Base-by-base conservation (phyloP, 1,140 invertebrate genomes). In the Phortica variegata region DNA sequence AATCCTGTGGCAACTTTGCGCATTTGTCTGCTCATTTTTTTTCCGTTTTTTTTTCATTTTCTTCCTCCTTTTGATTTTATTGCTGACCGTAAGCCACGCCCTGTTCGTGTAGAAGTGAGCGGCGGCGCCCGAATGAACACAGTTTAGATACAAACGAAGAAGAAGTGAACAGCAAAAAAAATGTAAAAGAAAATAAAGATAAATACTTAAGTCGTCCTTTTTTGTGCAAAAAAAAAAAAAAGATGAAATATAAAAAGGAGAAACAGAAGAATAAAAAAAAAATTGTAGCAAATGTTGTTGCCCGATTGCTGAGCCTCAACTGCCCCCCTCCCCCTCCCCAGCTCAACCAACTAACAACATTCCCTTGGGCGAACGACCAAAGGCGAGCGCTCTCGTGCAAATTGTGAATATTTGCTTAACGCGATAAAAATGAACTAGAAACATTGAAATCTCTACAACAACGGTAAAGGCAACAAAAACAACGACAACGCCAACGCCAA, bases 381-480 rank as follows among this genome's bases (percentile, higher is more conserved):
- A n/a, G n/a, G n/a, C n/a, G n/a, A n/a, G n/a, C n/a, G n/a, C n/a
- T n/a, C n/a, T 8, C 38, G 39, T 56, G 61, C 62, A 68, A 62
- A 63, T 66, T 62, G 62, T 60, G 59, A 63, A 68, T 66, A 66
- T 66, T 66, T 63, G 60, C 63, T 66, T 66, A 66, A 66, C 62
- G 62, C 62, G 62, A 68, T 66, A 68, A 66, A 66, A 66, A 66
- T 66, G 62, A 66, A 66, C 60, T 66, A 68, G 65, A 32, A 63
- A 66, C 62, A 66, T 54, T 52, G 50, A 68, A 66, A 66, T 66
- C 62, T 63, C n/a, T n/a, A n/a, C n/a, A n/a, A n/a, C n/a, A n/a
- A n/a, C n/a, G n/a, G n/a, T n/a, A n/a, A n/a, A n/a, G 63, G 56
- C 50, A 38, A 39, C 5, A 17, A 7, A 12, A 15, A 12, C 13